Conservation (phyloP, 64 coral and sea anemone species). For the Hydrozoanthus tunicans region DNA sequence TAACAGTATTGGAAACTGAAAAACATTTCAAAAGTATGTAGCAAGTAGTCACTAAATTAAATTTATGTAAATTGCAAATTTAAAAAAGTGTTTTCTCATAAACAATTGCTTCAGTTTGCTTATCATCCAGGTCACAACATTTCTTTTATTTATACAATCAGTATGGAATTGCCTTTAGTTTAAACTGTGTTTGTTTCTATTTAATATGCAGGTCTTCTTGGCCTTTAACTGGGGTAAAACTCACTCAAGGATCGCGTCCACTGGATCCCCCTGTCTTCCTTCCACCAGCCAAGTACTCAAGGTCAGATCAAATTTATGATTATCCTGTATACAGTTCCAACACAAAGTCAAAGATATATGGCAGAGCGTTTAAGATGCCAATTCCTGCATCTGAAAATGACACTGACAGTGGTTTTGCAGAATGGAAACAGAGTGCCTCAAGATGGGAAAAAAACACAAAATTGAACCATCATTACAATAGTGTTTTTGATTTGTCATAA, state of each 20-base stretch:
- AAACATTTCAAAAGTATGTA: no score
- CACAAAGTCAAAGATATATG: conserved; percentile 7
- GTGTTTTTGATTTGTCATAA: not conserved
- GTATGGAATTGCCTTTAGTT: no score
- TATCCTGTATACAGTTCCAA: not conserved
- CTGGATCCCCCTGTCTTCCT: conserved; percentile 41
- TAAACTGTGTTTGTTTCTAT: no score
- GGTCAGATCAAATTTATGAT: not conserved
- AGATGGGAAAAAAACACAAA: conserved; percentile 12
- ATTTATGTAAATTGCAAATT: no score
- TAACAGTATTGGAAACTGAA: no score
- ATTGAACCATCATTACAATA: not conserved
- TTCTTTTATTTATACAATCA: not conserved
- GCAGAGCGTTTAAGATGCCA: conserved; percentile 37
- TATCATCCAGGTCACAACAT: no score
- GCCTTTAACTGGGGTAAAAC: conserved; percentile 2
- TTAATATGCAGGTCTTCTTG: conserved; percentile 29
- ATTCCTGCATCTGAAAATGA: conserved; percentile 20
- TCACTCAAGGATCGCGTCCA: conserved; percentile 23
- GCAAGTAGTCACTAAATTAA: no score
- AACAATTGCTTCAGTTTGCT: no score
- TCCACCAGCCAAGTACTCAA: conserved; percentile 36
- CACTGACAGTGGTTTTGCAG: conserved; percentile 49
- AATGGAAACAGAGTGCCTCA: conserved; percentile 44
- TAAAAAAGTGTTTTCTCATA: no score